phyloP scores from a whole-genome alignment of 2,113 vertebrate genomes.

The Dicaeum eximium region DNA sequence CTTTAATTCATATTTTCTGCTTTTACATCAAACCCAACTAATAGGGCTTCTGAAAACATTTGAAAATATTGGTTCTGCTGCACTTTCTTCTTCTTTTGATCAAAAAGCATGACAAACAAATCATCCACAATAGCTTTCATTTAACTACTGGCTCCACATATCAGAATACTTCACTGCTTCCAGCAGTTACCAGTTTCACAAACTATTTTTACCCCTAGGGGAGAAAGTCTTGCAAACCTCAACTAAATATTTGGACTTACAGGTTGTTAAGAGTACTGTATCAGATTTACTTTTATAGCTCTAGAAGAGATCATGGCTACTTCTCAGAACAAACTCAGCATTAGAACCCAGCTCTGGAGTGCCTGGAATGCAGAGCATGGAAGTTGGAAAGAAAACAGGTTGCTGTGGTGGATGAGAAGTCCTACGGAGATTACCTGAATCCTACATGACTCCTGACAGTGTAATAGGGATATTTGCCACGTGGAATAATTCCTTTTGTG shows the following conservation, averaged over 20 bases:
- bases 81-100: not conserved
- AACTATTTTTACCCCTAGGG: not conserved
- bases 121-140: not conserved
- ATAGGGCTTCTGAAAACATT: not conserved
- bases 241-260: conserved; percentile 19
- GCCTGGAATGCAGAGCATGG: not conserved
- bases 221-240: not conserved
- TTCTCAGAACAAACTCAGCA: not conserved
- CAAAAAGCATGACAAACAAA: conserved; percentile 17
- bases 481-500: not conserved
- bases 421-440: not conserved
- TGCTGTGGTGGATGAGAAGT: not conserved
- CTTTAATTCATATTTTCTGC: conserved; percentile 2
- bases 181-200: not conserved
- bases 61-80: not conserved
- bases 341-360: not conserved
- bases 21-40: not conserved
- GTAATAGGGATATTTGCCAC: not conserved
- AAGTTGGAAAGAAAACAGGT: not conserved
- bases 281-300: conserved; percentile 6
- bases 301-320: not conserved
- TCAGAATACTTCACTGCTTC: not conserved
- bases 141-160: not conserved
- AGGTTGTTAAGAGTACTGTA: not conserved
- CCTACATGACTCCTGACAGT: not conserved